Conservation (phyloP, 2,797 vertebrate genomes). For the Synaphobranchus kaupii region DNA sequence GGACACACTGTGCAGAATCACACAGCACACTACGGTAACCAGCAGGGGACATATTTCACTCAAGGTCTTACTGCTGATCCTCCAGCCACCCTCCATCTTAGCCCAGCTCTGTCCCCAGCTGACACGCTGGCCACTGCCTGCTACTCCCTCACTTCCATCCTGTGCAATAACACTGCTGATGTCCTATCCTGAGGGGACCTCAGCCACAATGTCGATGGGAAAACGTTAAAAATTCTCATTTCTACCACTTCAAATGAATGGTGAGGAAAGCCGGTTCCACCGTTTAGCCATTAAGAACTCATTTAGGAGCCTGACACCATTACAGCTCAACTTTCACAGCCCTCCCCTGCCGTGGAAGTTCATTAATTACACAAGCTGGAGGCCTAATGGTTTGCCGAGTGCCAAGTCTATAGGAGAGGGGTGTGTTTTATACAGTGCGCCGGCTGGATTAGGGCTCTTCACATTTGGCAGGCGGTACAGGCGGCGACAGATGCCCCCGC, state of each 20-base stretch:
- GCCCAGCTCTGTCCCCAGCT: not conserved
- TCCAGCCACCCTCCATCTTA: not conserved
- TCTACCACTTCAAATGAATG: constrained; percentile 43
- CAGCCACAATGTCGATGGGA: constrained; percentile 27
- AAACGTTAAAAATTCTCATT: constrained; percentile 44
- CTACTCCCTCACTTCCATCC: constrained; percentile 35
- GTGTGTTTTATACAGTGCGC: not conserved
- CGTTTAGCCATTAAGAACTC: constrained; percentile 55
- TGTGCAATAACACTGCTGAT: constrained; percentile 26
- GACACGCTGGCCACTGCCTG: constrained; percentile 15
- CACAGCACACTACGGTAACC: not conserved
- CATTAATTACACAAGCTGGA: constrained; percentile 60
- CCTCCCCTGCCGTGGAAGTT: constrained; percentile 59
- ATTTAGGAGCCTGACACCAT: constrained; percentile 61
- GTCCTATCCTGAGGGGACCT: constrained; percentile 29
- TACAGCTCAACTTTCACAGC: constrained; percentile 59
- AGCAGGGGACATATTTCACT: not conserved
- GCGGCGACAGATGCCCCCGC: not conserved
- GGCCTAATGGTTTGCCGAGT: constrained; percentile 57
- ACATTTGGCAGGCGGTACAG: not conserved
- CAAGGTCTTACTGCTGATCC: constrained; percentile 15
- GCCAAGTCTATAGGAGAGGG: constrained; percentile 43
- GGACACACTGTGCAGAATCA: not conserved
- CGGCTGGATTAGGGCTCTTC: not conserved
- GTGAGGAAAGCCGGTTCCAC: constrained; percentile 36